Conservation (phyloP, 1,140 invertebrate genomes). For the Drosophila micromelanica region DNA sequence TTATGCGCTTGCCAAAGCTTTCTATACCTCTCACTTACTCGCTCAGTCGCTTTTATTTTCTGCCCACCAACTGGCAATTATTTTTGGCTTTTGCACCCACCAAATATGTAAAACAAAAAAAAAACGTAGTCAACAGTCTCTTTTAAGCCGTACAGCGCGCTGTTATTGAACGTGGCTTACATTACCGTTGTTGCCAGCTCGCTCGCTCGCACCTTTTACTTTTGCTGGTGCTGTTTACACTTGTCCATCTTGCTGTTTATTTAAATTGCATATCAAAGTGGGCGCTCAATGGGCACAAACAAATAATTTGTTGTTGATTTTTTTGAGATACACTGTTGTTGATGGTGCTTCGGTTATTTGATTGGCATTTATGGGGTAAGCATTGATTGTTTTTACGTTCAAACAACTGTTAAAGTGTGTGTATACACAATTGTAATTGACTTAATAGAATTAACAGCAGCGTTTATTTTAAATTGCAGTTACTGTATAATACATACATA, state of each 20-base stretch:
- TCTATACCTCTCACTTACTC: constrained; percentile 33
- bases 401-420: constrained; percentile 6
- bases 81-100: constrained; percentile 55
- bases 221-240: constrained; percentile 34
- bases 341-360: constrained; percentile 8
- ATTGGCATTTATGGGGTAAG: constrained; percentile 56
- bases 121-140: constrained; percentile 11
- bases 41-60: constrained; percentile 19
- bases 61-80: constrained; percentile 57
- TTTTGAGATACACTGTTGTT: constrained; percentile 17
- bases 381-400: constrained; percentile 27
- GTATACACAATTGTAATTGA: constrained; percentile 41
- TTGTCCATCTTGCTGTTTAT: constrained; percentile 25
- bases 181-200: constrained; percentile 9
- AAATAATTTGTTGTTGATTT: constrained; percentile 21
- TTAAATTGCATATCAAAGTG: constrained; percentile 25
- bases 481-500: constrained; percentile 12
- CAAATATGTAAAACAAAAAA: constrained; percentile 14
- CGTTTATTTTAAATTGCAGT: constrained; percentile 10
- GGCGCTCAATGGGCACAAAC: constrained; percentile 12
- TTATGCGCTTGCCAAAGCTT: constrained; percentile 45
- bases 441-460: constrained; percentile 35
- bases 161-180: constrained; percentile 21
- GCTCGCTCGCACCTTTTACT: constrained; percentile 24
- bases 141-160: constrained; percentile 37